A percentile compares a stretch with the other conserved stretches of the same genome.
Evolutionary conservation across 2,797 vertebrate genomes (phyloP).

Genomic region (Cirrhinus mrigala): DNA sequence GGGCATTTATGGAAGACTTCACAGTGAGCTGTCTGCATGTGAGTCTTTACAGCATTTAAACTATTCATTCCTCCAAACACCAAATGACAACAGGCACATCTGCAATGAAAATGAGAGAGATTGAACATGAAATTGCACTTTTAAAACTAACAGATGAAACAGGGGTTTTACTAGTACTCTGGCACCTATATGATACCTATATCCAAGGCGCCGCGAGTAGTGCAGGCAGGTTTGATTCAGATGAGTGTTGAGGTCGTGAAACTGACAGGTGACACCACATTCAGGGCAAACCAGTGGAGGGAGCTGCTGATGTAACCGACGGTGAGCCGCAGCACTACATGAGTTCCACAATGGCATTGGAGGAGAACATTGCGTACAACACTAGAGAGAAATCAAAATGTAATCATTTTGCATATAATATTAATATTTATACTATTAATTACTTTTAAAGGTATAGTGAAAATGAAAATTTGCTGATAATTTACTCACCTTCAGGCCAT

Average conservation of each 20-base stretch:
- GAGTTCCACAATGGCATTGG: constrained; percentile 92
- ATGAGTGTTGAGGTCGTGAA: constrained; percentile 83
- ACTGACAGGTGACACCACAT: constrained; percentile 86
- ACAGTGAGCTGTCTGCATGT: constrained; percentile 95
- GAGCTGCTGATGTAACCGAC: constrained; percentile 88
- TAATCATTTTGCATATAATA: background rate
- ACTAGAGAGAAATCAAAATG: constrained; percentile 68
- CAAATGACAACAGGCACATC: constrained; percentile 94
- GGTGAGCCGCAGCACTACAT: constrained; percentile 90
- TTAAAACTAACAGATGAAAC: background rate
- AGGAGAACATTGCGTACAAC: constrained; percentile 87
- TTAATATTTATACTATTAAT: background rate
- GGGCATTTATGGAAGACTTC: constrained; percentile 98
- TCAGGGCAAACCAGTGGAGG: constrained; percentile 91
- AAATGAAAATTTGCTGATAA: background rate
- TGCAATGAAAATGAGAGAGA: constrained; percentile 61
- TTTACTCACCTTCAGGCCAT: background rate
- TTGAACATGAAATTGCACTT: background rate
- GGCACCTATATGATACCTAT: constrained; percentile 80
- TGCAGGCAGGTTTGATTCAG: constrained; percentile 90
- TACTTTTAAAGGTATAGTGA: background rate
- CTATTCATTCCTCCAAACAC: constrained; percentile 95
- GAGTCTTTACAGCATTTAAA: constrained; percentile 93
- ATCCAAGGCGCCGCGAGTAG: constrained; percentile 91
- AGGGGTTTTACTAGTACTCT: background rate